These are phyloP conservation scores for Drosophila flavopinicola DNA, from an alignment of 2,888 invertebrate genomes.

Conservation along the genomic window DNA sequence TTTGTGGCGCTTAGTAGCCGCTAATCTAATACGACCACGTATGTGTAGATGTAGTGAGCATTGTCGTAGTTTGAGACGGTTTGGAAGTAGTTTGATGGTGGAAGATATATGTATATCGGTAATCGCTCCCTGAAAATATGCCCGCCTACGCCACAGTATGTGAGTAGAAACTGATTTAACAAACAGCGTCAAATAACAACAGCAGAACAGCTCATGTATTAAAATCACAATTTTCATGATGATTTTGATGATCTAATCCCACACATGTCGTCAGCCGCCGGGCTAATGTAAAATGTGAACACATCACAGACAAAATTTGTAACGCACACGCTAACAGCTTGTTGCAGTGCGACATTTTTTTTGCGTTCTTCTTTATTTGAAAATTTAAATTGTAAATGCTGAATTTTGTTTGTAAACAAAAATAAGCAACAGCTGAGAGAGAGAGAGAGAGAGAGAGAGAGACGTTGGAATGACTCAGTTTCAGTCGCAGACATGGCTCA, in stretches of 20 bases:
- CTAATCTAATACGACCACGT: conserved; percentile 19
- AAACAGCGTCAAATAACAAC: conserved; percentile 11
- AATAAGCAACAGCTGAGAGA: conserved; percentile 47
- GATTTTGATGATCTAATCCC: conserved; percentile 46
- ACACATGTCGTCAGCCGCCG: conserved; percentile 36
- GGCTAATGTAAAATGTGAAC: conserved; percentile 20
- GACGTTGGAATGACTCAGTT: conserved; percentile 31
- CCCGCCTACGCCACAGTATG: too few species aligned
- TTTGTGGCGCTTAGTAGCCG: conserved; percentile 16
- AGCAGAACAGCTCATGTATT: too few species aligned
- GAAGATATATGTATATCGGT: too few species aligned
- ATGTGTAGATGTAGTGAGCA: not conserved
- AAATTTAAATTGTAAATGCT: conserved; percentile 27
- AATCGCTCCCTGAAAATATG: too few species aligned
- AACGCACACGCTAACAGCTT: too few species aligned
- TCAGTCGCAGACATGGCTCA: conserved; percentile 13
- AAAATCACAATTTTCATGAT: not conserved
- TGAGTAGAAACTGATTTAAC: conserved; percentile 19
- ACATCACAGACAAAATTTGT: not conserved
- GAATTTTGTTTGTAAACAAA: conserved; percentile 72
- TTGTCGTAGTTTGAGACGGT: not conserved
- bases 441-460: conserved; percentile 14
- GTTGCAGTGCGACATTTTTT: too few species aligned
- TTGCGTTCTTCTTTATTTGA: conserved; percentile 2
- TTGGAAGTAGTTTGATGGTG: too few species aligned